These are phyloP conservation scores for Tupaia chinensis DNA, from an alignment of 2,113 vertebrate genomes.

Conservation along the genomic window DNA sequence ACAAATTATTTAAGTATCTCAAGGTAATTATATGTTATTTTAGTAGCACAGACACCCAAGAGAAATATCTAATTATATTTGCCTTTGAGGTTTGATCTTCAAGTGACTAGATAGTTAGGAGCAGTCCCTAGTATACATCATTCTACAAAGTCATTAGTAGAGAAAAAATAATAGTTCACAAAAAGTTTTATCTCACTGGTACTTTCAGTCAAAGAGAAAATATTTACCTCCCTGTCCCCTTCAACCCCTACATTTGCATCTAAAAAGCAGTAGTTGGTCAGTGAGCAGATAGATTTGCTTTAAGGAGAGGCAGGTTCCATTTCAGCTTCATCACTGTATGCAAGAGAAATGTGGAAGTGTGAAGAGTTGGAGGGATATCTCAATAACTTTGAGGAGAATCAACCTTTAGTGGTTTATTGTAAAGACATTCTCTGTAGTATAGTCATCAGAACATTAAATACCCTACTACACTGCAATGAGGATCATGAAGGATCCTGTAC, in stretches of 20 bases:
- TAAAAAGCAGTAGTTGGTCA: neutral
- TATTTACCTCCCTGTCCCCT: neutral
- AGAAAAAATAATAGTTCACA: neutral
- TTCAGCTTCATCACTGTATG: neutral
- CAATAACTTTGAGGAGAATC: neutral
- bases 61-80: neutral
- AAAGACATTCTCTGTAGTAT: neutral
- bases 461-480: neutral
- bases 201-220: neutral
- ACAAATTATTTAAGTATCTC: neutral
- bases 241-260: neutral
- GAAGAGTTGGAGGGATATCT: neutral
- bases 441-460: neutral
- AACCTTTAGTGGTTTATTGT: neutral
- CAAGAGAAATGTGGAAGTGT: neutral
- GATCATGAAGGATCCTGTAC: no score
- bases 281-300: neutral
- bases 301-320: neutral
- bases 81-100: slow-evolving; percentile 18
- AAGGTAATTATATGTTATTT: slow-evolving; percentile 32
- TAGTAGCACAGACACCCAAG: neutral
- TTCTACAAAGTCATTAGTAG: neutral
- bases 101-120: neutral
- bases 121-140: neutral
- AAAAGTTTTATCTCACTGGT: neutral